phyloP scores from a whole-genome alignment of 2,113 vertebrate species.

The Hiodon tergisus region DNA sequence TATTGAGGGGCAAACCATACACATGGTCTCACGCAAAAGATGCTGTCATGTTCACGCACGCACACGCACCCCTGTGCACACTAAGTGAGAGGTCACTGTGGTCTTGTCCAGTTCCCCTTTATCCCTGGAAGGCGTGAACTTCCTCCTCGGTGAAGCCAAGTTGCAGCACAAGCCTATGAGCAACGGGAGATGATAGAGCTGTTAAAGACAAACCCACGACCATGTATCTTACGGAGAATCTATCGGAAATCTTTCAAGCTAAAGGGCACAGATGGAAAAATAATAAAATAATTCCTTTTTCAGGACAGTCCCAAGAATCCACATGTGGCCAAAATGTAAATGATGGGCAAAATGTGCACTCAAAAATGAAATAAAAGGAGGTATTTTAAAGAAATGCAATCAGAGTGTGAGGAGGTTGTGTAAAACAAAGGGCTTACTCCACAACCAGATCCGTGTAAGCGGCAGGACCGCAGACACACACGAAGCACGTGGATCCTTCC shows the following conservation, averaged over 20 bases:
- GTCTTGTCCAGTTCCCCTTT: slow-evolving; percentile 20
- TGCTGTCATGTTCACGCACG: not conserved
- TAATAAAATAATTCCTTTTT: too few species aligned
- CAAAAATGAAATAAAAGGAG: not conserved
- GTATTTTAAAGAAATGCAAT: too few species aligned
- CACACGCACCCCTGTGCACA: not conserved
- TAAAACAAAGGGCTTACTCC: slow-evolving; percentile 59
- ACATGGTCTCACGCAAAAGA: not conserved
- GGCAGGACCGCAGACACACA: slow-evolving; percentile 83
- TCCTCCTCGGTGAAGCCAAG: slow-evolving; percentile 57
- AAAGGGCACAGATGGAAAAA: too few species aligned
- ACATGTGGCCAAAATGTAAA: too few species aligned
- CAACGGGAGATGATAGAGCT: not conserved
- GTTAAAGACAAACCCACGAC: not conserved
- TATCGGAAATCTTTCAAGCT: too few species aligned
- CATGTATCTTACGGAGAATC: not conserved
- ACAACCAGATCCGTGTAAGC: slow-evolving; percentile 77
- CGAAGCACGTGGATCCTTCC: slow-evolving; percentile 63
- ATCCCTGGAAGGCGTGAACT: slow-evolving; percentile 59
- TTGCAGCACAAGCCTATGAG: slow-evolving; percentile 54
- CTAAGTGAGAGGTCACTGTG: not conserved
- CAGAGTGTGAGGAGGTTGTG: not conserved
- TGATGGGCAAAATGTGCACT: too few species aligned
- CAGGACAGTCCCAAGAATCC: too few species aligned
- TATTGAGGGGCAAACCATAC: slow-evolving; percentile 4